Evolutionary conservation across 2,797 vertebrate species (phyloP), one percentile per base, ranked within the genome.

Genomic region (Ataeniobius toweri): DNA sequence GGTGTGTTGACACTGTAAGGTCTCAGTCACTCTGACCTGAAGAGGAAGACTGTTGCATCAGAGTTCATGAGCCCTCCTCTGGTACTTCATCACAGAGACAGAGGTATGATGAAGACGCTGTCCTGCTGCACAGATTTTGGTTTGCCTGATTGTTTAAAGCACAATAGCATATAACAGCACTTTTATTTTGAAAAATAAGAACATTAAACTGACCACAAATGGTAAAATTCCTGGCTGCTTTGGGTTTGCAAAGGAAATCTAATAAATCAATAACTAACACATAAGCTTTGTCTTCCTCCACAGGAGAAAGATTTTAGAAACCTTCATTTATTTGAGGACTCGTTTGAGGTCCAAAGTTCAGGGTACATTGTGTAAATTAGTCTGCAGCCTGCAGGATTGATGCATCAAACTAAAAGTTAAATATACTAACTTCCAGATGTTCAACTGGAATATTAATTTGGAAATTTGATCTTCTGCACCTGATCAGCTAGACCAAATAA

Each of bases 1-100:
- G 6, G 44, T 22, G 3, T 85, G 81, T 83, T 83, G 81, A 89
- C 76, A 13, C 70, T 53, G 5, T 12, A 16, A 81, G 89, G 88
- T 81, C 81, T 70, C 36, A 20, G 89, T 86, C 78, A 88, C 89
- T 80, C 28, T 80, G 87, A 90, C 86, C 87, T 31, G 58, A 51
- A 6, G 3, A 55, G 65, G 55, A 71, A 68, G 18, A 12, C 8
- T 12, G 10, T 44, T 68, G 12, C 65, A 44, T 68, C 65, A 67
- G 20, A 41, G 7, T 41, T 67, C 20, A 3, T n/a, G 5, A 63
- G 31, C 26, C 59, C 13, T 31, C 59, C 14, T 48, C 13, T 48
- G 9, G 13, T 12, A 48, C 9, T 13, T 14, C 46, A 48, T 9
- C 9, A 14, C 10, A 6, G 16, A 65, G 13, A 16, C 8, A n/a